These are phyloP conservation scores for Stegodyphus mimosarum DNA, from an alignment of 1,140 invertebrate species.

Conservation along the genomic window DNA sequence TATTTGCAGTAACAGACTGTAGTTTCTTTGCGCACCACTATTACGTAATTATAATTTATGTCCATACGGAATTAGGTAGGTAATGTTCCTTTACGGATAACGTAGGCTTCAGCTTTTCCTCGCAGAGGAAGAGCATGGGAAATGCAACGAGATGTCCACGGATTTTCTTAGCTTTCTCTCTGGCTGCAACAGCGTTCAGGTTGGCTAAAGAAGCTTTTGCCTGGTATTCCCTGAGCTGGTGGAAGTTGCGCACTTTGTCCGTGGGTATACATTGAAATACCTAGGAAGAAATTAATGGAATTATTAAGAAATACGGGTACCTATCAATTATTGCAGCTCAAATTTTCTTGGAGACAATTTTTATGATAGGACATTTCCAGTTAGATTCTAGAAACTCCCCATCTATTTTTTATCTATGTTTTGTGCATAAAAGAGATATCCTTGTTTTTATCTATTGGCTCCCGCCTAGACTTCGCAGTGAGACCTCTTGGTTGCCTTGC, in stretches of 20 bases:
- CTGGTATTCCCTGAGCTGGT: constrained; percentile 1
- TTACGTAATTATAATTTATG: neutral
- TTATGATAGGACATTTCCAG: too few relatives aligned
- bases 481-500: too few relatives aligned
- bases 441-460: too few relatives aligned
- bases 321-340: too few relatives aligned
- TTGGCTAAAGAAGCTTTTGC: neutral
- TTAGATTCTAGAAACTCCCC: too few relatives aligned
- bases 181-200: neutral
- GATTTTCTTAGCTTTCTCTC: constrained; percentile 4
- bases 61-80: constrained; percentile 25
- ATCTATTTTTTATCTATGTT: too few relatives aligned
- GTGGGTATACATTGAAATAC: constrained; percentile 33
- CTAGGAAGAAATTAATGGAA: neutral
- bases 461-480: too few relatives aligned
- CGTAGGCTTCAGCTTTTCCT: constrained; percentile 15
- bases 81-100: constrained; percentile 12
- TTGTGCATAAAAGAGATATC: too few relatives aligned
- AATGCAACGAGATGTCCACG: constrained; percentile 31
- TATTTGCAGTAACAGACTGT: too few relatives aligned
- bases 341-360: too few relatives aligned
- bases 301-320: too few relatives aligned
- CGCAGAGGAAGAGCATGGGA: constrained; percentile 12
- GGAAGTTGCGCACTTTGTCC: neutral
- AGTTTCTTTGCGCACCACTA: too few relatives aligned